A percentile compares a stretch with the other conserved stretches of the same genome.
These are phyloP conservation scores for Anoplolepis gracilipes DNA, from an alignment of 1,140 invertebrate genomes.

Conservation along the genomic window DNA sequence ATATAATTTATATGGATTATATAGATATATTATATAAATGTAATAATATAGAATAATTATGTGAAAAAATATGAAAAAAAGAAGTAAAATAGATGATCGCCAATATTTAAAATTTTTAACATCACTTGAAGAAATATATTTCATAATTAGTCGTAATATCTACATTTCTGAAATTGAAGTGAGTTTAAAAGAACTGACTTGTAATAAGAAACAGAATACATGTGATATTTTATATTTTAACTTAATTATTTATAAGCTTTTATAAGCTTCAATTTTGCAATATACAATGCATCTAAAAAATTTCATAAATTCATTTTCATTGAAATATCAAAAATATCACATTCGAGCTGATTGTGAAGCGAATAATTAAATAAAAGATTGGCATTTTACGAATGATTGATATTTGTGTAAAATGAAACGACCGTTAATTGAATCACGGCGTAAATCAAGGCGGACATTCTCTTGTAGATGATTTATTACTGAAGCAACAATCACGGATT, in stretches of 20 bases:
- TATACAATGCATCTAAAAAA: not conserved
- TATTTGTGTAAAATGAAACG: conserved; percentile 27
- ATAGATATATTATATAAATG: not conserved
- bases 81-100: not conserved
- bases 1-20: not conserved
- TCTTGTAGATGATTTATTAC: conserved; percentile 6
- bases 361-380: not conserved
- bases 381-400: conserved; percentile 1
- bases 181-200: not conserved
- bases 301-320: not conserved
- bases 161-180: not conserved
- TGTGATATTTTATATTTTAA: not conserved
- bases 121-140: not conserved
- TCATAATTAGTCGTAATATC: not conserved
- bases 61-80: not conserved
- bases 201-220: not conserved
- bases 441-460: not conserved
- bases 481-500: conserved; percentile 11
- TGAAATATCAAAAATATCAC: not conserved
- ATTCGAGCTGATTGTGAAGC: no score
- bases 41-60: not conserved
- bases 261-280: not conserved
- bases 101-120: not conserved
- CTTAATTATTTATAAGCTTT: not conserved
- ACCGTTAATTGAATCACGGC: conserved; percentile 9